phyloP scores from a whole-genome alignment of 2,113 vertebrate species.

The Brevimyrus niger region DNA sequence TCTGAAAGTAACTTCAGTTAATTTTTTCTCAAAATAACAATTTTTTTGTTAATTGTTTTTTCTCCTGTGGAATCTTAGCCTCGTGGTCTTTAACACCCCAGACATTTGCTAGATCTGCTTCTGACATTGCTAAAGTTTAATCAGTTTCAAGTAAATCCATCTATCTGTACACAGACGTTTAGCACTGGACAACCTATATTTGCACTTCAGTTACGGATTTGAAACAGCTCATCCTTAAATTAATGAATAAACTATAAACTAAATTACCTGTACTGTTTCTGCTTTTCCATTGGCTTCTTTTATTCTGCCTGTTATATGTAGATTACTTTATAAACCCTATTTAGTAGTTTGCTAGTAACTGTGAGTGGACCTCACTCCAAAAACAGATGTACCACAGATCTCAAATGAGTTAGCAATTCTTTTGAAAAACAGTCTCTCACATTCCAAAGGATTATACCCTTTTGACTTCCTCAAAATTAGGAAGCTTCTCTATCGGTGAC shows the following conservation, averaged over 20 bases:
- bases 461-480: background rate
- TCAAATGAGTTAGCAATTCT: background rate
- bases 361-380: background rate
- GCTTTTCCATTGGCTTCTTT: background rate
- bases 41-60: background rate
- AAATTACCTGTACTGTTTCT: background rate
- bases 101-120: background rate
- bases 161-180: background rate
- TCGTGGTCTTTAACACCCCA: background rate
- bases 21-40: background rate
- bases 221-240: background rate
- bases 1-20: background rate
- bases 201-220: background rate
- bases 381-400: background rate
- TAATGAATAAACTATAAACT: background rate
- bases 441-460: background rate
- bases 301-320: background rate
- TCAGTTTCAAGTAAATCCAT: background rate
- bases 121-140: background rate
- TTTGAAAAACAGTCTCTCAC: background rate
- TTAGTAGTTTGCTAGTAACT: background rate
- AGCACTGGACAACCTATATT: background rate
- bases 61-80: background rate
- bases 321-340: background rate
- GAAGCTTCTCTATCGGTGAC: background rate